A percentile compares a stretch with the other conserved stretches of the same genome.
Evolutionary conservation across 2,113 vertebrate genomes (phyloP).

Genomic region (Pterocles orientalis): DNA sequence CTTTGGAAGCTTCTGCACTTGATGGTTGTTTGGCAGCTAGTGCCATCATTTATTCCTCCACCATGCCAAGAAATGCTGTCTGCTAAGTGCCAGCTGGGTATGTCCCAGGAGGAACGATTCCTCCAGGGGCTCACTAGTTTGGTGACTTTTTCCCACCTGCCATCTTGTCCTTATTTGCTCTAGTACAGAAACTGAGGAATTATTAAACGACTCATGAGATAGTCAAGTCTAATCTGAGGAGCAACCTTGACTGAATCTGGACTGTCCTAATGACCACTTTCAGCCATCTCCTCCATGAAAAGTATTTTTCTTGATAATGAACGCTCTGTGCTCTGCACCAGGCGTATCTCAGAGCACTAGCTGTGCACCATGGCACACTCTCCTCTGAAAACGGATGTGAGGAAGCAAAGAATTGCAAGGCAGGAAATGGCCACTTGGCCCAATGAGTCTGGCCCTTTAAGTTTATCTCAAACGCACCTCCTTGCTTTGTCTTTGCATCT

Average conservation of each 20-base stretch:
- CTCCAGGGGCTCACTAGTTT: neutral
- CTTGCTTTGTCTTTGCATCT: constrained; percentile 66
- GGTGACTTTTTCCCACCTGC: neutral
- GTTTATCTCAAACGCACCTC: constrained; percentile 45
- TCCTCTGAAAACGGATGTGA: neutral
- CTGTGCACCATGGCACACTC: fast-evolving
- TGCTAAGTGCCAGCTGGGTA: neutral
- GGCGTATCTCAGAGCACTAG: neutral
- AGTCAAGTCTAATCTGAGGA: neutral
- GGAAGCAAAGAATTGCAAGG: constrained; percentile 22
- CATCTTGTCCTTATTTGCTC: neutral
- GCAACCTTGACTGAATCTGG: neutral
- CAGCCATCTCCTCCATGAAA: neutral
- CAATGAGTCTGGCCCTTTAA: constrained; percentile 53
- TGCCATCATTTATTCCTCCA: neutral
- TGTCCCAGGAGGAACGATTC: neutral
- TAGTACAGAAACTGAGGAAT: neutral
- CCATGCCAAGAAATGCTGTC: neutral
- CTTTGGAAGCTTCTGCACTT: neutral
- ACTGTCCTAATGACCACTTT: neutral
- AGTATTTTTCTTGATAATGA: neutral
- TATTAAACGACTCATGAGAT: neutral
- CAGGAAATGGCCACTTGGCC: constrained; percentile 68
- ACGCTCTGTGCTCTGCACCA: neutral
- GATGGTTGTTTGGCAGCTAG: neutral